phyloP scores from a whole-genome alignment of 2,888 invertebrate species.

The Neuroscelio doddi region DNA sequence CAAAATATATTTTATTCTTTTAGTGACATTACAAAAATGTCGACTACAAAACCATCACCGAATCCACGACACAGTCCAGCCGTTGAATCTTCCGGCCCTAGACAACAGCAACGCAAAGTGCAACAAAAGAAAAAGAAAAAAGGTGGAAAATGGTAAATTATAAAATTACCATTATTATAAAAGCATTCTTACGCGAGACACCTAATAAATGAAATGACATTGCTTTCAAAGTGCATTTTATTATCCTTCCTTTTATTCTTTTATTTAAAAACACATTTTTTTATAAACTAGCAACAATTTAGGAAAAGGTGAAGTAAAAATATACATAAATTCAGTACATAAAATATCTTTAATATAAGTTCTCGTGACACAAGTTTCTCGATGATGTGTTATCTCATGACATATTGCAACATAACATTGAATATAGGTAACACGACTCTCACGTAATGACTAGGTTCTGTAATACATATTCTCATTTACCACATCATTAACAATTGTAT shows the following conservation, averaged over 20 bases:
- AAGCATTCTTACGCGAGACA: not conserved
- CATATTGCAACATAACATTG: conserved; percentile 59
- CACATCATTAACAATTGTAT: conserved; percentile 64
- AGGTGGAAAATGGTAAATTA: conserved; percentile 74
- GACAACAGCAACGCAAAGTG: conserved; percentile 83
- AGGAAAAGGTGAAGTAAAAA: conserved; percentile 14
- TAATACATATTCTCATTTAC: conserved; percentile 59
- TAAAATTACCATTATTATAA: too few species aligned
- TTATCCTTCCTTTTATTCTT: too few species aligned
- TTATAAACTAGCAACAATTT: too few species aligned
- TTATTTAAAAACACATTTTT: too few species aligned
- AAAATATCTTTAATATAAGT: conserved; percentile 62
- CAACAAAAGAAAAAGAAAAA: conserved; percentile 84
- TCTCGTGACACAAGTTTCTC: conserved; percentile 51
- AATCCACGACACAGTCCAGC: conserved; percentile 76
- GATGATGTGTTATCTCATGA: conserved; percentile 33
- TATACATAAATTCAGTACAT: conserved; percentile 48
- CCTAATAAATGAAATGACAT: conserved; percentile 3
- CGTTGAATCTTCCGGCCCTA: conserved; percentile 75
- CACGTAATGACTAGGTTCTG: conserved; percentile 66
- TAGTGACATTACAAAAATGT: conserved; percentile 74
- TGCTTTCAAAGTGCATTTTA: too few species aligned
- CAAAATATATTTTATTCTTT: conserved; percentile 48
- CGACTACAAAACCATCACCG: conserved; percentile 69
- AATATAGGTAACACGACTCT: conserved; percentile 65